A percentile compares a stretch with the other conserved stretches of the same genome.
Conservation (phyloP, 2,797 vertebrate genomes). For the Holocentrus rufus region DNA sequence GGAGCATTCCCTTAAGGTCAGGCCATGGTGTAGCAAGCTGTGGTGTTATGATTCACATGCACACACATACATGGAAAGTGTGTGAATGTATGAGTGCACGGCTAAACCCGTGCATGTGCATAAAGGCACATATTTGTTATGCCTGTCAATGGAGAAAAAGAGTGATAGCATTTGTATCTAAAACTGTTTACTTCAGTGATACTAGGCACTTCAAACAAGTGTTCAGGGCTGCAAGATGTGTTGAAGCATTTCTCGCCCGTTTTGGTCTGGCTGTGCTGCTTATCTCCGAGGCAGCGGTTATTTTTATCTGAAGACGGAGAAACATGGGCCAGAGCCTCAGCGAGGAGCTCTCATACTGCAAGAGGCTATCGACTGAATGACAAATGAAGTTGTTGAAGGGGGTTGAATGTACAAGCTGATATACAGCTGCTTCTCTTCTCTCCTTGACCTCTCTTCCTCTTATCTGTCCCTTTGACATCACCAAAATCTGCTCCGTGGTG, state of each 20-base stretch:
- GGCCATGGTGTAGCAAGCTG: too few relatives aligned
- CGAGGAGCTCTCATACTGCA: neutral
- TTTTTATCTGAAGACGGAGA: constrained; percentile 17
- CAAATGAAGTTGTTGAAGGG: neutral
- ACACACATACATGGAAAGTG: too few relatives aligned
- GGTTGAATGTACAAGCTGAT: neutral
- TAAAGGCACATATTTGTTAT: too few relatives aligned
- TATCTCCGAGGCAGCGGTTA: constrained; percentile 7
- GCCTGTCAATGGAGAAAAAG: neutral
- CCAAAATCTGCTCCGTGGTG: neutral
- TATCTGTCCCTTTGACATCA: too few relatives aligned
- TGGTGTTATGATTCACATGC: too few relatives aligned
- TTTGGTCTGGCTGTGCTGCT: constrained; percentile 5
- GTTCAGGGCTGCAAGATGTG: constrained; percentile 1
- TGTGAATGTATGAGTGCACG: too few relatives aligned
- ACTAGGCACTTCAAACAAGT: constrained; percentile 21
- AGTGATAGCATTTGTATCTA: neutral
- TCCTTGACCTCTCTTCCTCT: neutral
- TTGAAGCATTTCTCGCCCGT: constrained; percentile 1
- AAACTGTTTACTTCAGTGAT: constrained; percentile 27
- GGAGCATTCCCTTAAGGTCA: too few relatives aligned
- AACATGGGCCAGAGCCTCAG: neutral
- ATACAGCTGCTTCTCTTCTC: neutral
- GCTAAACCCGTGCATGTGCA: too few relatives aligned
- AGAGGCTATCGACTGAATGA: neutral